These are phyloP conservation scores for Heliconius charithonia DNA, from an alignment of 2,888 invertebrate species.

Conservation along the genomic window DNA sequence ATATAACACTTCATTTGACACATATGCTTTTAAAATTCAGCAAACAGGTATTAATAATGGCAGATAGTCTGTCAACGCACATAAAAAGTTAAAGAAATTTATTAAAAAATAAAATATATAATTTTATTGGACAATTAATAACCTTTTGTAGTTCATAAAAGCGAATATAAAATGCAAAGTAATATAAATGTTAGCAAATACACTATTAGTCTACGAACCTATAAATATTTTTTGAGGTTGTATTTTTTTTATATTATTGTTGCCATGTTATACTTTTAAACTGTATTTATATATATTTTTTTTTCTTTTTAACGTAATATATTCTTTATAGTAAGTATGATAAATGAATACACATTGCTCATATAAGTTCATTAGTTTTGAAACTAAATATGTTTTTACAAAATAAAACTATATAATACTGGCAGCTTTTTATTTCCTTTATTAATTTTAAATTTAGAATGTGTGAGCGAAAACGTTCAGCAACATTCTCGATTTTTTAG, in stretches of 20 bases:
- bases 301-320: not conserved
- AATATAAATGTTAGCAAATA: slow-evolving; percentile 5
- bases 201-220: not conserved
- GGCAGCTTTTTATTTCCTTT: not conserved
- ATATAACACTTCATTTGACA: slow-evolving; percentile 26
- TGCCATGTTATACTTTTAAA: not conserved
- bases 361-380: not conserved
- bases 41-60: not conserved
- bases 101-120: not conserved
- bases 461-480: not conserved
- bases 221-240: not conserved
- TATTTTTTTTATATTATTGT: not conserved
- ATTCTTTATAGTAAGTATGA: not conserved
- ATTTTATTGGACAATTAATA: slow-evolving; percentile 15
- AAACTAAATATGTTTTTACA: not conserved
- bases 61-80: slow-evolving; percentile 1
- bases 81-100: slow-evolving; percentile 6
- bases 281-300: not conserved
- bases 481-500: not conserved
- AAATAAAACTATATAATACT: not conserved
- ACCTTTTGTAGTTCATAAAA: slow-evolving; percentile 1
- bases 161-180: not conserved
- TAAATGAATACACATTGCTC: not conserved
- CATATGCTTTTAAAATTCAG: slow-evolving; percentile 13
- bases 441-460: not conserved